Conservation (phyloP, 2,113 vertebrate species). For the Ptyas mucosa region DNA sequence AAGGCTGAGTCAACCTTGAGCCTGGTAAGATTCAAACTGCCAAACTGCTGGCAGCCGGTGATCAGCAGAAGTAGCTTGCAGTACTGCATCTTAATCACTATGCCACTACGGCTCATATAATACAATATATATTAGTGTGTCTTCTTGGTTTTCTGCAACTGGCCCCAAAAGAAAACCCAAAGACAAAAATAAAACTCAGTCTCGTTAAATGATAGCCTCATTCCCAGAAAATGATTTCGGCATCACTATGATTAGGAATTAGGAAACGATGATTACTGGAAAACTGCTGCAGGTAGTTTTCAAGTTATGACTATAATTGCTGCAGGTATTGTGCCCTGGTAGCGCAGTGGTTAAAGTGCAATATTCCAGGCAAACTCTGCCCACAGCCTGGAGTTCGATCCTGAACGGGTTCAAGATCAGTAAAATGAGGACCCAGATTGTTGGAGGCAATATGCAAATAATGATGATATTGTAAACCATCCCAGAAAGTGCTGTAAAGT, state of each 20-base stretch:
- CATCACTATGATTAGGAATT: neutral
- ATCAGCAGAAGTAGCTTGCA: no score
- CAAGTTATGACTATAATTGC: no score
- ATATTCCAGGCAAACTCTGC: no score
- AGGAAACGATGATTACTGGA: neutral
- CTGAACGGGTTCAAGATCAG: no score
- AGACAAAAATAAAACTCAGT: neutral
- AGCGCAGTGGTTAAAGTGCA: neutral
- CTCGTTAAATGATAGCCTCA: neutral
- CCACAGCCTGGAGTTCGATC: no score
- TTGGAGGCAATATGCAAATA: neutral
- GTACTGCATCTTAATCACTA: no score
- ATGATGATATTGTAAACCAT: neutral
- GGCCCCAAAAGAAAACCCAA: neutral
- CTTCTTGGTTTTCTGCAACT: neutral
- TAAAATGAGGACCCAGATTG: neutral
- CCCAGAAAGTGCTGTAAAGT: neutral
- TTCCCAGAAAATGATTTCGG: neutral
- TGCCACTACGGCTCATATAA: no score
- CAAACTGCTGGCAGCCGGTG: no score
- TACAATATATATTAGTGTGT: neutral
- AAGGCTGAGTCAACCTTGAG: no score
- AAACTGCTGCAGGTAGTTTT: neutral
- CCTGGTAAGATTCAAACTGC: no score
- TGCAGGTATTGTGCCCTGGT: neutral